Base-by-base conservation (phyloP, 1,140 invertebrate species). In the Trypoxylus dichotomus region DNA sequence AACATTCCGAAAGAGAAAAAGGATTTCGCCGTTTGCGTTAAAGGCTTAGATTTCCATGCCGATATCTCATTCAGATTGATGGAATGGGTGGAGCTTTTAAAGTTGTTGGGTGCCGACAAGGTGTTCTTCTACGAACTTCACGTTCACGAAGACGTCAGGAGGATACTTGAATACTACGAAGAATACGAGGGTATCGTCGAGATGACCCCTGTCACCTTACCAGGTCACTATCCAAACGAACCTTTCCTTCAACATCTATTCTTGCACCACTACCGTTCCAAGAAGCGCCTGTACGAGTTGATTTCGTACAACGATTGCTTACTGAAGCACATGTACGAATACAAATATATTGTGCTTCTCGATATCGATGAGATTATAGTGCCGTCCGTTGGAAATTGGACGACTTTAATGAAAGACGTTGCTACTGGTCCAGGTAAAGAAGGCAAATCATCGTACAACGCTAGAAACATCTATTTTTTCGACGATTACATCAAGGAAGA, bases 301-400 rank as follows among this genome's bases (percentile, higher is more conserved):
- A 97, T 98, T 80, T 96, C 96, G 0, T 98, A 98, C 88, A 98
- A 98, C 86, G 96, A 98, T 85, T 98, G 96, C 83, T 88, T 98
- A 2, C 97, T 98, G 87, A 93, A 96, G 81, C 94, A 97, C 84
- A 90, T 97, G 86, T 96, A 96, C 84, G 89, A 91, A 47, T 97
- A 97, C 84, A 91, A 96, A 72, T 97, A 96, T 87, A 92, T 98
- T 42, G 94, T 94, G 0, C 87, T 98, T 10, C 86, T 97, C 11
- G 96, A 98, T 83, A 95, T 95, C 47, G 96, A 98, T 85, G 96
- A 98, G 86, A 93, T 98, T 60, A 97, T 98, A 78, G 95, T 98
- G 91, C 96, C 96, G 0, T 88, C 95, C n/a, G 89, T 92, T 78
- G 90, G 92, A 72, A 91, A 86, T 0, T 98, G 96, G 96, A 89